Conservation (phyloP, 2,113 vertebrate species). For the Narcine bancroftii region DNA sequence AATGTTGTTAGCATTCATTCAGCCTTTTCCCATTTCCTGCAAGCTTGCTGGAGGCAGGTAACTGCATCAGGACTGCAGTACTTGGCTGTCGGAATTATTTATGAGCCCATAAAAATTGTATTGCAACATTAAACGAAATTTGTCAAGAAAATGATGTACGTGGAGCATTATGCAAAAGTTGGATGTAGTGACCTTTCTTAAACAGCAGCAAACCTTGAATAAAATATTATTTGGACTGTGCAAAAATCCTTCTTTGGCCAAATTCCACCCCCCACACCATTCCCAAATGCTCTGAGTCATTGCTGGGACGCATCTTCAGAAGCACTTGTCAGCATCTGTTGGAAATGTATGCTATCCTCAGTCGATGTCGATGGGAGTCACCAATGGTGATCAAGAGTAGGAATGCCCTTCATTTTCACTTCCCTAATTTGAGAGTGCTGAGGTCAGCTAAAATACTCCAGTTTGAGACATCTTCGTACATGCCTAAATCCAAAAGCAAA, state of each 20-base stretch:
- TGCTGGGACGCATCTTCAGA: neutral
- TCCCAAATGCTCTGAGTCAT: neutral
- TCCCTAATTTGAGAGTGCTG: neutral
- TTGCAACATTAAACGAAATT: slow-evolving; percentile 36
- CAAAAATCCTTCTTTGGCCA: neutral
- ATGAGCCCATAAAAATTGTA: slow-evolving; percentile 37
- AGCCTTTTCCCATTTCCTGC: slow-evolving; percentile 7
- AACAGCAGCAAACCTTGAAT: slow-evolving; percentile 1
- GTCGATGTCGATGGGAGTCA: neutral
- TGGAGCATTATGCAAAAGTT: slow-evolving; percentile 35
- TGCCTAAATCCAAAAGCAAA: no score
- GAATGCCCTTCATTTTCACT: neutral
- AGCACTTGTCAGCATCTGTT: neutral
- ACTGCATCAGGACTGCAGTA: slow-evolving; percentile 21
- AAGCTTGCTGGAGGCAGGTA: slow-evolving; percentile 23
- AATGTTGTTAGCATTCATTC: slow-evolving; percentile 1
- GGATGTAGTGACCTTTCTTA: slow-evolving; percentile 26
- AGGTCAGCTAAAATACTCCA: neutral
- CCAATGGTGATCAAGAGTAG: neutral
- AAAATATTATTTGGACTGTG: neutral
- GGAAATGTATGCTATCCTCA: neutral
- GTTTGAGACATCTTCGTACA: neutral
- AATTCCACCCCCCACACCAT: neutral
- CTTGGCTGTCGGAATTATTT: slow-evolving; percentile 30
- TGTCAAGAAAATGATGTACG: slow-evolving; percentile 32